Conservation (phyloP, 2,888 invertebrate species). For the Adineta ricciae region DNA sequence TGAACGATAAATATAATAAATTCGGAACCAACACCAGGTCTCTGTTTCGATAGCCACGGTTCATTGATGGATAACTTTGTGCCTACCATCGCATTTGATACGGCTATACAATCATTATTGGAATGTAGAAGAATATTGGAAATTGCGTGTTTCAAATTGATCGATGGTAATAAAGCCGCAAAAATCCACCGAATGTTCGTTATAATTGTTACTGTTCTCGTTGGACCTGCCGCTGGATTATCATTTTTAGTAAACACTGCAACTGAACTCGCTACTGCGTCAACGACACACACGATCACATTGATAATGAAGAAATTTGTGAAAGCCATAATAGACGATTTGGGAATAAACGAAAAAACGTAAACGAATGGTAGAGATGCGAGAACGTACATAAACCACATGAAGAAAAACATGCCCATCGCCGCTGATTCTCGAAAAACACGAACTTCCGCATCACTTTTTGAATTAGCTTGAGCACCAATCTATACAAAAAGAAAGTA, state of each 20-base stretch:
- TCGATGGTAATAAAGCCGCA: conserved; percentile 26
- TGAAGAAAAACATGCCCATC: not conserved
- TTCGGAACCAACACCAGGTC: not conserved
- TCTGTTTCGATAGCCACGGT: not conserved
- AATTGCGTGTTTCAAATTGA: conserved; percentile 26
- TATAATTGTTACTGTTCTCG: not conserved
- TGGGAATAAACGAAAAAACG: not conserved
- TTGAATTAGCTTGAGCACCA: not conserved
- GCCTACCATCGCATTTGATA: conserved; percentile 14
- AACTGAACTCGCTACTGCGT: not conserved
- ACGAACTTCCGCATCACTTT: not conserved
- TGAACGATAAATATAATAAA: not conserved
- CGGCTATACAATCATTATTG: conserved; percentile 17
- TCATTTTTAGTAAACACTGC: not conserved
- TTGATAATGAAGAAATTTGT: not conserved
- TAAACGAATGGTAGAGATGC: not conserved
- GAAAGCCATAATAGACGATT: not conserved
- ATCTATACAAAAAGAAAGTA: not conserved
- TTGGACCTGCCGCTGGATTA: not conserved
- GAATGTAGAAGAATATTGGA: conserved; percentile 22
- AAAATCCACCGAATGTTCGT: not conserved
- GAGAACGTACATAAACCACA: not conserved
- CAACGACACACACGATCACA: not conserved
- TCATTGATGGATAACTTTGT: not conserved
- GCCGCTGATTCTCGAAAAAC: not conserved